A percentile compares a stretch with the other conserved stretches of the same genome.
These are phyloP conservation scores for Gonatopus flavifemur DNA, from an alignment of 1,140 invertebrate species.

Conservation along the genomic window DNA sequence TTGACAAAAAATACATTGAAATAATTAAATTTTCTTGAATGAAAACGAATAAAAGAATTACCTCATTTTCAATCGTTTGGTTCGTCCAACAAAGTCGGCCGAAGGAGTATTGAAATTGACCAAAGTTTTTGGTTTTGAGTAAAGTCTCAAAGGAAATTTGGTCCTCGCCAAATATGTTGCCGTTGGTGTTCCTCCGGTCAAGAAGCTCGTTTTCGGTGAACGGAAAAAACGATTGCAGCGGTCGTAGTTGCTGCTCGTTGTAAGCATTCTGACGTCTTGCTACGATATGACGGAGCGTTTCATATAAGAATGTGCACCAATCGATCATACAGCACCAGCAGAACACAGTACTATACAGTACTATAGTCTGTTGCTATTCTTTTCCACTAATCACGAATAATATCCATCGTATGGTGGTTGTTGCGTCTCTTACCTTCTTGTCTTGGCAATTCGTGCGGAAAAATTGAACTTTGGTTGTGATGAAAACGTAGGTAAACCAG, in stretches of 20 bases:
- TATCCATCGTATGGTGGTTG: not conserved
- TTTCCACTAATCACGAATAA: too few species aligned
- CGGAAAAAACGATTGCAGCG: conserved; percentile 20
- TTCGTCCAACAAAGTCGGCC: conserved; percentile 14
- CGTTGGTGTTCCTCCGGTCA: conserved; percentile 12
- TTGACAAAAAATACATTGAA: not conserved
- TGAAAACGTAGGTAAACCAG: conserved; percentile 27
- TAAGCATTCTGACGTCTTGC: conserved; percentile 39
- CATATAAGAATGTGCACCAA: conserved; percentile 32
- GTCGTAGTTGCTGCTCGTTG: conserved; percentile 31
- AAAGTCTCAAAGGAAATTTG: conserved; percentile 24
- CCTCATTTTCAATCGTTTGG: conserved; percentile 40
- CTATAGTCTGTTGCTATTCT: too few species aligned
- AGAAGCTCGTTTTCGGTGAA: conserved; percentile 15
- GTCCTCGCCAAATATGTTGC: conserved; percentile 17
- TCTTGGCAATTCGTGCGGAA: conserved; percentile 7
- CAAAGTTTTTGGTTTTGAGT: conserved; percentile 21
- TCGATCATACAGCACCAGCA: conserved; percentile 17
- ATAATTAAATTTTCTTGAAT: not conserved
- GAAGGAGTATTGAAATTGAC: conserved; percentile 17
- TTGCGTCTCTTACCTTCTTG: not conserved
- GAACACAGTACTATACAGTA: too few species aligned
- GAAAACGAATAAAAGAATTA: conserved; percentile 16
- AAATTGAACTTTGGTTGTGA: conserved; percentile 33
- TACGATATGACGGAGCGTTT: conserved; percentile 23